phyloP scores from a whole-genome alignment of 2,888 invertebrate genomes.

The Frankliniella intonsa region DNA sequence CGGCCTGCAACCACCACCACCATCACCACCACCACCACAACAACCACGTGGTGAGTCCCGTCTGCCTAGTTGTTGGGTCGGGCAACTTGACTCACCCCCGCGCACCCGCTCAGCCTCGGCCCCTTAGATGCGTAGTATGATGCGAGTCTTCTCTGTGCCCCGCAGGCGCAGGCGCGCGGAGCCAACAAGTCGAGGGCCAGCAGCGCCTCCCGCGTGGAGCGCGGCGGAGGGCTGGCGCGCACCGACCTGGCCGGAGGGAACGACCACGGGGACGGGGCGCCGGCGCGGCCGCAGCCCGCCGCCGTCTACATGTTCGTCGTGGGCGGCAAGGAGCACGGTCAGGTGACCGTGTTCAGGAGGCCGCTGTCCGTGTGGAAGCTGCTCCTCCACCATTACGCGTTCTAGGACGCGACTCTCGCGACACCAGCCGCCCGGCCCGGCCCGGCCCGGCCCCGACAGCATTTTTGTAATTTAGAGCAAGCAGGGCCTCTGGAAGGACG shows the following conservation, averaged over 20 bases:
- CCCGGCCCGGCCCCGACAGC: not conserved
- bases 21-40: conserved; percentile 17
- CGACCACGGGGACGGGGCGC: conserved; percentile 27
- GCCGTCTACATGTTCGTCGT: conserved; percentile 63
- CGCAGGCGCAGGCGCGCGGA: not conserved
- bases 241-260: not conserved
- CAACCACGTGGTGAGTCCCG: not conserved
- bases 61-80: not conserved
- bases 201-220: conserved; percentile 56
- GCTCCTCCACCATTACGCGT: conserved; percentile 47
- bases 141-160: not conserved
- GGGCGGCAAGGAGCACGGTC: conserved; percentile 75
- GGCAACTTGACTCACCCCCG: too few species aligned
- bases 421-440: too few species aligned
- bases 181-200: conserved; percentile 49
- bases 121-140: too few species aligned
- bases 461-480: not conserved
- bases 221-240: conserved; percentile 38
- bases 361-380: conserved; percentile 77
- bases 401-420: not conserved
- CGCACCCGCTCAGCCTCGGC: too few species aligned
- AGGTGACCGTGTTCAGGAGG: conserved; percentile 67
- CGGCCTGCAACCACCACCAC: conserved; percentile 14
- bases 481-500: not conserved
- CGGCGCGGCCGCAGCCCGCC: conserved; percentile 46